Evolutionary conservation across 2,113 vertebrate genomes (phyloP), one percentile per base, ranked within the genome.

Genomic region (Eretmochelys imbricata): DNA sequence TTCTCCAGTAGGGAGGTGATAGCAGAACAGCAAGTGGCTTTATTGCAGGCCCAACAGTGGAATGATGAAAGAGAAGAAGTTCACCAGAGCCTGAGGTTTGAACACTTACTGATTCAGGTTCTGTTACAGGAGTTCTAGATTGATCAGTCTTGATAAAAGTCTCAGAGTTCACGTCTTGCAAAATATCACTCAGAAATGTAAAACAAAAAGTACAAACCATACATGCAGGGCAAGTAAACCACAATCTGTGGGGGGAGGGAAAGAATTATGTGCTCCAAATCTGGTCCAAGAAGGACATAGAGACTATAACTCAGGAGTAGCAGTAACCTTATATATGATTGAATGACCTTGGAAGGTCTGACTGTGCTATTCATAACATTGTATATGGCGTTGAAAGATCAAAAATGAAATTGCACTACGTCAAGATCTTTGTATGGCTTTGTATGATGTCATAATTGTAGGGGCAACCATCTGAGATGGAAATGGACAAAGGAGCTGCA

Each of bases 21-120:
- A 10, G 0, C 22, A 75, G 72, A 0, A 88, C 38, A 89, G 78
- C 49, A 2, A 27, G 7, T n/a, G 62, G 6, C 6, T 35, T 90
- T 82, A 13, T 55, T 82, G 12, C 53, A 55, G 20, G 53, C 51
- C 24, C 38, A 25, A 12, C 20, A 55, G 38, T 53, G 81, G 38
- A 76, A 59, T 42, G 80, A 50, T 14, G 35, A 46, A 12, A n/a
- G 51, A 80, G 31, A 80, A 55, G 6, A 49, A 38, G 29, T 49
- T 75, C 10, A 82, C 4, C 3, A 0, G 0, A 49, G 29, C 79
- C 42, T 4, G 29, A 54, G 0, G 0, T 27, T 29, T 9, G 50
- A 89, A 42, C 65, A 6, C 25, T 9, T 46, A 25, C 4, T 54
- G 48, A 19, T 76, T 76, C 25, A 46, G 72, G 38, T 76, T 76